These are phyloP conservation scores for Nephrotoma guestfalica DNA, from an alignment of 2,888 invertebrate species.

Conservation along the genomic window DNA sequence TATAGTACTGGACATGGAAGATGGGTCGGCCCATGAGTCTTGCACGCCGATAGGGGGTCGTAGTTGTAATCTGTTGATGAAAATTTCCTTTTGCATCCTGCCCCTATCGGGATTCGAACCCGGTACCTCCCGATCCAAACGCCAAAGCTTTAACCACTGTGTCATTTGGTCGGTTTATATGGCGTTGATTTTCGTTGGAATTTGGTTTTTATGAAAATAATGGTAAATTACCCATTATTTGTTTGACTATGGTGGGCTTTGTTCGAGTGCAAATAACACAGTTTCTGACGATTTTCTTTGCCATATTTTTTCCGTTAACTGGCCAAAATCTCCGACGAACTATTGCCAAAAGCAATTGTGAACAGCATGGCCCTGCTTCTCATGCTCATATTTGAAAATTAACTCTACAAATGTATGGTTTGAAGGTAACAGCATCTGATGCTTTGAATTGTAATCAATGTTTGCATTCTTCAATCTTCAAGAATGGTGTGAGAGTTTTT, in stretches of 20 bases:
- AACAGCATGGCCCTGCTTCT: slow-evolving; percentile 3
- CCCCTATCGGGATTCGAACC: too few relatives aligned
- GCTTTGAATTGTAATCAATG: slow-evolving; percentile 6
- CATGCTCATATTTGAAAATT: slow-evolving; percentile 4
- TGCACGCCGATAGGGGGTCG: too few relatives aligned
- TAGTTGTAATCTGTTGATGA: too few relatives aligned
- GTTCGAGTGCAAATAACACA: background rate
- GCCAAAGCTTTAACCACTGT: too few relatives aligned
- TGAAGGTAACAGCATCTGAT: background rate
- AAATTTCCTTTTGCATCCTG: too few relatives aligned
- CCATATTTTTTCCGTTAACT: background rate
- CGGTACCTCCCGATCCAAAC: too few relatives aligned
- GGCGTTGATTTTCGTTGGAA: background rate
- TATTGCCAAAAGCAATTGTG: background rate
- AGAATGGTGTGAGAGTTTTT: slow-evolving; percentile 4
- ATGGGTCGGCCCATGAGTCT: too few relatives aligned
- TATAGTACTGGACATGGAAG: too few relatives aligned
- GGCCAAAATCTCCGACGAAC: background rate
- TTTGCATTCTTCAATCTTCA: slow-evolving; percentile 6
- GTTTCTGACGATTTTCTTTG: background rate
- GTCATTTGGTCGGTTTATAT: too few relatives aligned
- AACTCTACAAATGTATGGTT: slow-evolving; percentile 4
- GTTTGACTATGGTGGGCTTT: background rate
- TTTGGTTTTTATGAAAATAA: background rate
- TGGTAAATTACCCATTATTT: slow-evolving; percentile 8